Evolutionary conservation across 2,888 invertebrate genomes (phyloP), one percentile per base, ranked within the genome.

Genomic region (Apoda limacodes): DNA sequence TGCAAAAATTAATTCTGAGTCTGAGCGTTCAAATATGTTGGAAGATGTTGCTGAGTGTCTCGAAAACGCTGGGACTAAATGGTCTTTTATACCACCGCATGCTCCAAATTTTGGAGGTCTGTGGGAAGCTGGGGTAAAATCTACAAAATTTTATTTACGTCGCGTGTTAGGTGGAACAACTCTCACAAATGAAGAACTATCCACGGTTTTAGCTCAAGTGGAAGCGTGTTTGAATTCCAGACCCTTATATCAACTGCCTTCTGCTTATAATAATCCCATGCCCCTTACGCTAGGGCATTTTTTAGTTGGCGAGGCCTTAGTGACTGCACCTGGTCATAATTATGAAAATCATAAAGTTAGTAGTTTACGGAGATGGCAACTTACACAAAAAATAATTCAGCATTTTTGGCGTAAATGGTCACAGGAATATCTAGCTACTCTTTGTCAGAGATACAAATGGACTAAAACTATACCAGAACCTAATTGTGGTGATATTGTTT

Each of bases 161-260:
- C 22, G 51, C 17, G 46, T 47, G 1, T 21, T 48, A 4, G 48
- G 47, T 2, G 39, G 42, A 20, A 46, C 48, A 28, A 43, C 32
- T 15, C 23, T 46, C 1, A 50, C 48, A 1, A 47, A 27, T 24
- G 43, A 48, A 19, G 46, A 50, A 19, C 46, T n/a, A n/a, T n/a
- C n/a, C n/a, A n/a, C n/a, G n/a, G n/a, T n/a, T n/a, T 14, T 48
- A 13, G 10, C 43, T 1, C 46, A 52, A 22, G 6, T 50, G 10
- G 49, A 50, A 29, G 48, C 34, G 0, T 45, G 44, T 9, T 17
- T 48, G 0, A 52, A 50, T 12, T 33, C 43, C 4, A 29, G 50
- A 11, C 47, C 51, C 1, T 26, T 50, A 3, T 42, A 35, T 6
- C 13, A 46, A 0, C 5, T 52, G 7, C n/a, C n/a, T n/a, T n/a